Evolutionary conservation across 2,797 vertebrate species (phyloP), one percentile per base, ranked within the genome.

Genomic region (Rhinogobio ventralis): DNA sequence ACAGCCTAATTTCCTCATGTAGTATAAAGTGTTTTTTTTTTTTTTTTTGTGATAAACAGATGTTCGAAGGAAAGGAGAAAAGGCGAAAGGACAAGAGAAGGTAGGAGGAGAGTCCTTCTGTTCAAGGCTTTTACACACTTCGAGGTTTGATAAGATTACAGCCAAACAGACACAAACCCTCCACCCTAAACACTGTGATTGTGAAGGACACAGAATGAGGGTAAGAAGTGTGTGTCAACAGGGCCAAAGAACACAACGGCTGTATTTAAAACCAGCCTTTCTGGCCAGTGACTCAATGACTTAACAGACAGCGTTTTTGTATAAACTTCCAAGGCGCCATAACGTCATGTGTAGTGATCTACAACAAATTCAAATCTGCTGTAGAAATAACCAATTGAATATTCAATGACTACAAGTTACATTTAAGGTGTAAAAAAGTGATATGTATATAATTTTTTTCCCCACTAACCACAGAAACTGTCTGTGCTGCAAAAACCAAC

Each of bases 101-200:
- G 14, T n/a, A 39, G 25, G 25, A 81, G 42, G 42, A 55, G 15
- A 23, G 42, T 51, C 30, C 1, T 28, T 72, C 51, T 79, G 67
- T 64, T 64, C 30, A 72, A 73, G 68, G 76, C 30, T 30, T 17
- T 69, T 71, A 51, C 66, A 84, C 66, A 78, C 39, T 84, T 77
- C 49, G 19, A 77, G 82, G 72, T 83, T 79, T 84, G 75, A 79
- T 84, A 79, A 84, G 75, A 79, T 84, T 84, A 84, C 66, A 84
- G 39, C 53, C 46, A 51, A 82, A 51, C 71, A 75, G 36, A 71
- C 28, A 39, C 60, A 71, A 83, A 77, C 46, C 8, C 82, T 67
- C 72, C 72, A 75, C 28, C 28, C 81, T 68, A n/a, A 57, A 78
- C 75, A 71, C 67, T 71, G 53, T 20, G 36, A 36, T 49, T 51